Percentiles rank a stretch among this genome's conserved stretches.
phyloP scores from a whole-genome alignment of 2,113 vertebrate genomes.

The Sylvietta virens region DNA sequence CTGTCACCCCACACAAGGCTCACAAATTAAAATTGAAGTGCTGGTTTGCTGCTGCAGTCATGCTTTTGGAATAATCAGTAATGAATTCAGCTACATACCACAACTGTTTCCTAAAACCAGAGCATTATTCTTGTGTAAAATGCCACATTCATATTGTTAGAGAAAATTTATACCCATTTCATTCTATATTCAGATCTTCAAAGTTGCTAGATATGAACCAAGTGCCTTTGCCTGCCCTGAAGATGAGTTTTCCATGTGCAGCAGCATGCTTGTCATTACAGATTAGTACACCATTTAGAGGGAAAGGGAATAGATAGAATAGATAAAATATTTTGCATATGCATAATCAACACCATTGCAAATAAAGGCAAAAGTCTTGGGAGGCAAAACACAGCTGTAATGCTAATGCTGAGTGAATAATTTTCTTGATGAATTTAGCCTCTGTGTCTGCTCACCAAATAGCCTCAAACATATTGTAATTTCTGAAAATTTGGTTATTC shows the following conservation, averaged over 20 bases:
- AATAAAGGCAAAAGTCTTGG: slow-evolving; percentile 55
- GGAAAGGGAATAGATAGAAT: neutral
- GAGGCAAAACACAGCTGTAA: slow-evolving; percentile 60
- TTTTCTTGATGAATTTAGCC: slow-evolving; percentile 44
- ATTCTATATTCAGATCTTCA: neutral
- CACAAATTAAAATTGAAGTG: slow-evolving; percentile 59
- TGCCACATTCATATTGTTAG: neutral
- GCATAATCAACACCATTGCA: slow-evolving; percentile 55
- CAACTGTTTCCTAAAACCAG: slow-evolving; percentile 20
- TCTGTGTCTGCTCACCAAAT: slow-evolving; percentile 13
- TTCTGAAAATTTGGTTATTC: neutral
- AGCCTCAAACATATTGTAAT: neutral
- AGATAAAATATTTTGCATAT: slow-evolving; percentile 61
- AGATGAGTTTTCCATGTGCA: slow-evolving; percentile 51
- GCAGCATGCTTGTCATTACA: slow-evolving; percentile 49
- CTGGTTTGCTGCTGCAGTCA: slow-evolving; percentile 1
- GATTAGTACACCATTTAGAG: slow-evolving; percentile 14
- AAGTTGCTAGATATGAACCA: neutral
- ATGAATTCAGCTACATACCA: slow-evolving; percentile 22
- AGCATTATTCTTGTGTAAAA: neutral
- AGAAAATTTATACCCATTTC: slow-evolving; percentile 27
- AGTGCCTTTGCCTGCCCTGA: slow-evolving; percentile 1
- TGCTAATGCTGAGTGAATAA: slow-evolving; percentile 41
- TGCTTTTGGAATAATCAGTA: slow-evolving; percentile 42
- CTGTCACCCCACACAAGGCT: slow-evolving; percentile 32